Base-by-base conservation (phyloP, 2,888 invertebrate genomes). In the Marronus borbonicus region DNA sequence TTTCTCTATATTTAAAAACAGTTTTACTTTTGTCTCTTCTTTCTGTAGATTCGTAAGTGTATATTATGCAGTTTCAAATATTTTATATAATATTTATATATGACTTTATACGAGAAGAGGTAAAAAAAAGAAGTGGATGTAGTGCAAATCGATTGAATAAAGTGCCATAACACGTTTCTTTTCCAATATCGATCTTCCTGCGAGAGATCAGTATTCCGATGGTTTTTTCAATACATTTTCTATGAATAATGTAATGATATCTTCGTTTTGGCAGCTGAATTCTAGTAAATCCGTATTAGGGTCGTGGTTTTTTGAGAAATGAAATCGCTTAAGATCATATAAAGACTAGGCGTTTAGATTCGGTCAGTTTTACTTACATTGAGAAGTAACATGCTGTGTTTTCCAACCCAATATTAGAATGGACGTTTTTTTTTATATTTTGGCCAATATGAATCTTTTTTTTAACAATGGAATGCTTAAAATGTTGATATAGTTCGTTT, bases 101-200 rank as follows among this genome's bases (percentile, higher is more conserved):
- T 62, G 31, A 58, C 17, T 58, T 62, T 24, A 62, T 62, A 62
- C 8, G 44, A 44, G 44, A 8, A 12, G 44, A 44, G 44, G 44
- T 44, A 39, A 39, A 39, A 39, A 66, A 49, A 49, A 66, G 62
- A 14, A 8, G n/a, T 17, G 55, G 65, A 66, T 68, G 72, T 72
- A 72, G 72, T 72, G 72, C 72, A 72, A 58, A 72, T 72, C 31
- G 39, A 72, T 72, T 36, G 39, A 58, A 72, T 69, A 58, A 72
- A 72, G 72, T 72, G 72, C 72, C 72, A 72, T 72, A 58, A 31
- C 24, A 24, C 50, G 12, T 44, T 44, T 44, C 17, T 58, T 8
- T 52, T 58, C 36, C 58, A 17, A 39, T 72, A 58, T 58, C n/a
- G 58, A 72, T 72, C 55, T 58, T 60, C 58, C 55, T 58, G 8